These are phyloP conservation scores for Thumatha senex DNA, from an alignment of 2,888 invertebrate genomes.

Conservation along the genomic window DNA sequence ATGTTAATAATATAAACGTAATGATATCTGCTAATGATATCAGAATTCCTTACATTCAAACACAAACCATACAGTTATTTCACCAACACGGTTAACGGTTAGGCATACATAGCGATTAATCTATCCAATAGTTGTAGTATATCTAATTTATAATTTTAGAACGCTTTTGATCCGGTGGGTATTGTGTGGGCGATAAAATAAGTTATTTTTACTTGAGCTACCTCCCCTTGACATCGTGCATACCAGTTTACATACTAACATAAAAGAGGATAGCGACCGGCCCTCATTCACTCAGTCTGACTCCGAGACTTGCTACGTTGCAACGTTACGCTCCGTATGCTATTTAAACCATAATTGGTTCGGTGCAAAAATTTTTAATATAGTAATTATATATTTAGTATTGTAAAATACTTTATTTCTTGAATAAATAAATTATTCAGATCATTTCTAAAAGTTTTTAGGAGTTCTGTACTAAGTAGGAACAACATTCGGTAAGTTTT, in stretches of 20 bases:
- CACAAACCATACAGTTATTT: not conserved
- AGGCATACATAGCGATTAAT: slow-evolving; percentile 39
- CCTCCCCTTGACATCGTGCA: slow-evolving; percentile 56
- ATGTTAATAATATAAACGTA: not conserved
- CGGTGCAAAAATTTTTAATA: slow-evolving; percentile 26
- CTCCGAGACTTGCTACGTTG: slow-evolving; percentile 51
- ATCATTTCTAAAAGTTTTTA: not conserved
- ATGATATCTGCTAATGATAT: not conserved
- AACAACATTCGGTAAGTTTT: slow-evolving; percentile 27
- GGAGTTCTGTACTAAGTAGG: slow-evolving; percentile 12
- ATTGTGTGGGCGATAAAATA: slow-evolving; percentile 49
- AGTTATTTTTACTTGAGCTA: slow-evolving; percentile 45
- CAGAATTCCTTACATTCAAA: not conserved
- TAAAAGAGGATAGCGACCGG: slow-evolving; percentile 76
- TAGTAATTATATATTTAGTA: slow-evolving; percentile 10
- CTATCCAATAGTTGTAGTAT: slow-evolving; percentile 35
- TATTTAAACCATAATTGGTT: slow-evolving; percentile 17
- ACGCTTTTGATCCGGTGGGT: slow-evolving; percentile 33
- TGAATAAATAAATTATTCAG: slow-evolving; percentile 1
- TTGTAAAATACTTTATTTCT: slow-evolving; percentile 19
- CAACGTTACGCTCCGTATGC: slow-evolving; percentile 47
- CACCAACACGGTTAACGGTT: slow-evolving; percentile 33
- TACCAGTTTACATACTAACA: slow-evolving; percentile 72
- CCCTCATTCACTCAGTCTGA: slow-evolving; percentile 71
- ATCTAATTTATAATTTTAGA: slow-evolving; percentile 45